Evolutionary conservation across 2,113 vertebrate genomes (phyloP).

Genomic region (Noctilio leporinus): DNA sequence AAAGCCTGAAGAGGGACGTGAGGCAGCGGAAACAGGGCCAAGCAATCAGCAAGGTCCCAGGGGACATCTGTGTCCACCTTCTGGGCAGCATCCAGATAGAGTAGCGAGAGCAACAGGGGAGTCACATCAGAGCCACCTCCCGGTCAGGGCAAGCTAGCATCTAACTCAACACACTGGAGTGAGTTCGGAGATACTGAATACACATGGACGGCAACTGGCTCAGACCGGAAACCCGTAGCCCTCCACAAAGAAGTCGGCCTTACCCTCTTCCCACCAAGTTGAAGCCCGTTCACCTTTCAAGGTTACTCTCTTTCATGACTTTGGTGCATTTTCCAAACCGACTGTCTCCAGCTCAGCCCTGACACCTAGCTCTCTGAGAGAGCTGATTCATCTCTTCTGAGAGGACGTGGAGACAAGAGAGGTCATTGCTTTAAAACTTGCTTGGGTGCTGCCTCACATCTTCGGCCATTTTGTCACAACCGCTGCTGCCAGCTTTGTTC

Average conservation of each 20-base stretch:
- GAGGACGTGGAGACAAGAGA: background rate
- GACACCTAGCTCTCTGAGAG: background rate
- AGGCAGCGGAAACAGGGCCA: background rate
- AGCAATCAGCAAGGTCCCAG: background rate
- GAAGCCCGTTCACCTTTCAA: background rate
- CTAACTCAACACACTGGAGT: background rate
- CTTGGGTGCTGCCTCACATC: background rate
- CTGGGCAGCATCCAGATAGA: background rate
- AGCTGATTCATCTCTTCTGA: background rate
- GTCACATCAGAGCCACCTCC: background rate
- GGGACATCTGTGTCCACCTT: background rate
- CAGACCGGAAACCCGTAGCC: background rate
- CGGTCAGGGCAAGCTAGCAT: background rate
- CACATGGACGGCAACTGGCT: background rate
- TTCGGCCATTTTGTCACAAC: background rate
- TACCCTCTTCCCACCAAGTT: background rate
- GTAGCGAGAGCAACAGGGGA: background rate
- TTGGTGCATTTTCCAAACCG: background rate
- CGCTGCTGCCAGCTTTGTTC: background rate
- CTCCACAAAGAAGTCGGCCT: background rate
- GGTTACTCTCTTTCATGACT: background rate
- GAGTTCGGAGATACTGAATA: background rate
- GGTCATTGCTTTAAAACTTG: background rate
- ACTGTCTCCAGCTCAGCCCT: background rate
- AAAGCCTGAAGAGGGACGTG: background rate